phyloP scores from a whole-genome alignment of 2,888 invertebrate species.

The Meteorus colon region DNA sequence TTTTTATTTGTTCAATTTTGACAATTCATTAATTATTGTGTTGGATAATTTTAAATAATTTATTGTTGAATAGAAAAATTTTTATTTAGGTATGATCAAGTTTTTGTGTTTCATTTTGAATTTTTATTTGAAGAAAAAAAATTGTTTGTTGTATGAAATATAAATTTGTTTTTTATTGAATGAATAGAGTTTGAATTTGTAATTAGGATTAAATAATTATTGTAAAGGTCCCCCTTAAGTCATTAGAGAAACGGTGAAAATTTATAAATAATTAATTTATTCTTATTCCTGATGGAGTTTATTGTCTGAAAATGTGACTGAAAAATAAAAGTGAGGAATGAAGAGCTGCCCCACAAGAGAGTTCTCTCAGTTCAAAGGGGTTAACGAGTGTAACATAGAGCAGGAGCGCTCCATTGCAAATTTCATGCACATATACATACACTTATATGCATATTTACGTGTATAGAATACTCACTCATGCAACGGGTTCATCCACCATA shows the following conservation, averaged over 20 bases:
- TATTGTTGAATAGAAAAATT: too few relatives aligned
- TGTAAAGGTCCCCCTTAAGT: too few relatives aligned
- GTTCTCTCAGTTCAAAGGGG: slow-evolving; percentile 41
- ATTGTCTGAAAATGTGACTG: slow-evolving; percentile 1
- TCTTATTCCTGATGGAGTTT: slow-evolving; percentile 13
- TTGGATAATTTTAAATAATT: too few relatives aligned
- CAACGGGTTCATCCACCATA: slow-evolving; percentile 44
- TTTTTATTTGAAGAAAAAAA: too few relatives aligned
- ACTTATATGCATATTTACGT: slow-evolving; percentile 18
- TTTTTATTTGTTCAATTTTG: neutral
- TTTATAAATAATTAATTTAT: slow-evolving; percentile 17
- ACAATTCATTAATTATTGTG: too few relatives aligned
- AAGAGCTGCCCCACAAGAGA: slow-evolving; percentile 25
- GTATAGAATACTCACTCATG: slow-evolving; percentile 14
- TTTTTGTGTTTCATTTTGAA: too few relatives aligned
- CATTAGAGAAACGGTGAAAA: neutral
- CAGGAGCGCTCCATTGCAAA: slow-evolving; percentile 15
- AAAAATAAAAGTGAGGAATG: too few relatives aligned
- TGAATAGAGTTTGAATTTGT: too few relatives aligned
- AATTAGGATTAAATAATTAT: too few relatives aligned
- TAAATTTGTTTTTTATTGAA: too few relatives aligned
- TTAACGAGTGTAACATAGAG: slow-evolving; percentile 39
- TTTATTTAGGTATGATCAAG: too few relatives aligned
- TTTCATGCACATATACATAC: neutral
- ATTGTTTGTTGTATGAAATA: too few relatives aligned